Evolutionary conservation across 1,140 invertebrate species (phyloP), one percentile per base, ranked within the genome.

Genomic region (Tetragonula clypearis): DNA sequence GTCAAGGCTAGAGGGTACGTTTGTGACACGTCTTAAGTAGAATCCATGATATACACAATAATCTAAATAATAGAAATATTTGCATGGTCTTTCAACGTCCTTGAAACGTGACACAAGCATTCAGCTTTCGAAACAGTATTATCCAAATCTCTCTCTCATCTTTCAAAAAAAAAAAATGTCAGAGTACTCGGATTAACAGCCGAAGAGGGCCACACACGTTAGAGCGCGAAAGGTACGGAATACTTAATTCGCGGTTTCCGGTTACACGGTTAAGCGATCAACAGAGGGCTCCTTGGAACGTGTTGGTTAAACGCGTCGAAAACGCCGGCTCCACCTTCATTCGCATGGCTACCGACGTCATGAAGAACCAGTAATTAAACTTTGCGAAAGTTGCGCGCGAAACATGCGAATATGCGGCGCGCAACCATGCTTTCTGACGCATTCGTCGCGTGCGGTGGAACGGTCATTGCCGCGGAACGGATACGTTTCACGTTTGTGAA

Each of bases 291-390:
- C 41, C 3, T 15, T 60, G 15, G n/a, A 60, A 41, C 21, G 30
- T 6, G 23, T 6, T 73, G 26, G 21, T 76, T 58, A 41, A 35
- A 21, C n/a, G 23, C 35, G 35, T 35, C 35, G 68, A 23, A 26
- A 73, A 53, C 41, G 41, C 41, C 41, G 19, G 21, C 55, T 19
- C 23, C 30, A 56, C 74, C n/a, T 60, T 76, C 74, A 60, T 76
- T 19, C 30, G 55, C 56, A 41, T 60, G 56, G 30, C 74, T 35
- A 76, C 23, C 21, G 56, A 35, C 74, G 55, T 76, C 74, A 76
- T n/a, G 56, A 76, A 76, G 74, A 76, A 76, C 55, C 74, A 76
- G 56, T 76, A 76, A 76, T 76, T 76, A 76, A 76, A 76, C 74
- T 76, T 76, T 58, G 30, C 12, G 74, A 41, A 60, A 76, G 56